Percentiles rank a stretch among this genome's conserved stretches.
Evolutionary conservation across 2,888 invertebrate genomes (phyloP).

Genomic region (Unio delphinus): DNA sequence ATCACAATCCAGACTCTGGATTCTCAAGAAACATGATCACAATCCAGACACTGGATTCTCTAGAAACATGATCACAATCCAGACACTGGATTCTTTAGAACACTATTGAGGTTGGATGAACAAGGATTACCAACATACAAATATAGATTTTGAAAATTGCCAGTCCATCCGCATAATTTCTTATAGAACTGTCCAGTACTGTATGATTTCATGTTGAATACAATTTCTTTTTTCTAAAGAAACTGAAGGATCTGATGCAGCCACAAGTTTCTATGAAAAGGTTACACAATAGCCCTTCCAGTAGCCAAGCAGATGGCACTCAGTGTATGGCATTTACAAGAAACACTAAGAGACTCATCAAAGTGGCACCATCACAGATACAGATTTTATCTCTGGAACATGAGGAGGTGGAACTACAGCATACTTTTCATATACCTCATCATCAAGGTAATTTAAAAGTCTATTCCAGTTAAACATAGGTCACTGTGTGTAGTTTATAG

Average conservation of each 20-base stretch:
- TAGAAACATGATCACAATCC: too few species aligned
- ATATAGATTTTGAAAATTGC: too few species aligned
- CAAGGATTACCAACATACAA: too few species aligned
- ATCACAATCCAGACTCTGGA: too few species aligned
- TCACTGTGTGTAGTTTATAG: too few species aligned
- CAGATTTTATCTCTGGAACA: conserved; percentile 42
- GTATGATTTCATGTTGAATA: too few species aligned
- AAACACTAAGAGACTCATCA: conserved; percentile 38
- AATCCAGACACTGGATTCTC: too few species aligned
- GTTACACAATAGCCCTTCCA: conserved; percentile 5
- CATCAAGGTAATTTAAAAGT: conserved; percentile 13
- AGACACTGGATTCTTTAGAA: too few species aligned
- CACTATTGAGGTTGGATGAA: too few species aligned
- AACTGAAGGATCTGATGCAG: conserved; percentile 16
- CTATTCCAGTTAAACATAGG: background rate
- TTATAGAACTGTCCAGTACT: too few species aligned
- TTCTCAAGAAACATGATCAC: too few species aligned
- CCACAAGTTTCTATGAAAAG: conserved; percentile 26
- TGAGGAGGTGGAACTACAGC: conserved; percentile 21
- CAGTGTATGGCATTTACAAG: conserved; percentile 54
- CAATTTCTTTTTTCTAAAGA: conserved; percentile 2
- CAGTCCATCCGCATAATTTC: too few species aligned
- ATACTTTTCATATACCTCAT: conserved; percentile 26
- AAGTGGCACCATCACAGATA: conserved; percentile 49
- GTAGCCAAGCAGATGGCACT: conserved; percentile 37